These are phyloP conservation scores for Stichopus chloronotus DNA, from an alignment of 35 echinoderm and acorn worm genomes.

Conservation along the genomic window DNA sequence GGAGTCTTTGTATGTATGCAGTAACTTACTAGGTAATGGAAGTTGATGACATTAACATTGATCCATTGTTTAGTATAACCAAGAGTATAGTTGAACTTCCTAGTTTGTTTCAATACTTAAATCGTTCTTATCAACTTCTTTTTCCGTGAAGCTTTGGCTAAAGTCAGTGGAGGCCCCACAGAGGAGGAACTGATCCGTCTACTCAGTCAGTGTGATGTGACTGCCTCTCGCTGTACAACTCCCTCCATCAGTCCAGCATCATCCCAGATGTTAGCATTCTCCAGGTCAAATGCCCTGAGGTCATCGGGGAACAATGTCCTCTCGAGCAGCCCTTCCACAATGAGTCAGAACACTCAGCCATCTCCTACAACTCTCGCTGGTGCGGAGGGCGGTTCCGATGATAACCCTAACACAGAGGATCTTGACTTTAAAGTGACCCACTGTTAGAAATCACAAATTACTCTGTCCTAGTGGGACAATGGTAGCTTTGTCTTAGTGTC, in stretches of 20 bases:
- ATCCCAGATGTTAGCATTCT: constrained; percentile 62
- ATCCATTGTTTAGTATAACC: no score
- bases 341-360: neutral
- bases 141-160: constrained; percentile 24
- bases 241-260: constrained; percentile 98
- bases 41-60: no score
- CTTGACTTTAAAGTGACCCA: constrained; percentile 78
- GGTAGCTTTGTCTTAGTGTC: no score
- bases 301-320: constrained; percentile 73
- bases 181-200: constrained; percentile 91
- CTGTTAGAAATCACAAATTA: constrained; percentile 47
- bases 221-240: constrained; percentile 90
- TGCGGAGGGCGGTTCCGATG: constrained; percentile 81
- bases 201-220: constrained; percentile 86
- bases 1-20: no score
- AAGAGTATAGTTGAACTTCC: no score
- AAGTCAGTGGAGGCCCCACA: constrained; percentile 69
- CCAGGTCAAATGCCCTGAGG: constrained; percentile 74
- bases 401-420: constrained; percentile 26
- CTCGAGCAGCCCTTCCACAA: constrained; percentile 71
- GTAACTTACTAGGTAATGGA: no score
- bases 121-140: neutral
- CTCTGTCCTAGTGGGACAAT: no score
- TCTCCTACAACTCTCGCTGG: constrained; percentile 31
- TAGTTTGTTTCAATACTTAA: no score